Evolutionary conservation across 1,140 invertebrate species (phyloP).

Genomic region (Drosophila truncata): DNA sequence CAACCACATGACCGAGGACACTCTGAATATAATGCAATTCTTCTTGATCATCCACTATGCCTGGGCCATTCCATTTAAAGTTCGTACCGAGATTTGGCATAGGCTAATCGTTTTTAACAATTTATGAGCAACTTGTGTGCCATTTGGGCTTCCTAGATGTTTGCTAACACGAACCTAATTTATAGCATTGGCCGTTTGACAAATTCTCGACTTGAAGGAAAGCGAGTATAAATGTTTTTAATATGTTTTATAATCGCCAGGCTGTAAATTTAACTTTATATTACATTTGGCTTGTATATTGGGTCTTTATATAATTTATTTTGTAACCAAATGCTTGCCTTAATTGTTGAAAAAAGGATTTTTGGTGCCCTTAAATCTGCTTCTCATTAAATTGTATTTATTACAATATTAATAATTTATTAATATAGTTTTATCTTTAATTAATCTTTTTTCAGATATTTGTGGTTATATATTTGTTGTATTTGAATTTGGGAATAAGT

Average conservation of each 20-base stretch:
- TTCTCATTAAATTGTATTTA: not conserved
- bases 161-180: slow-evolving; percentile 51
- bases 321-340: slow-evolving; percentile 32
- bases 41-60: slow-evolving; percentile 94
- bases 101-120: slow-evolving; percentile 39
- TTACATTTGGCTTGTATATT: slow-evolving; percentile 42
- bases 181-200: slow-evolving; percentile 48
- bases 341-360: too few relatives aligned
- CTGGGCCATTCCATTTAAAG: slow-evolving; percentile 95
- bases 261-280: slow-evolving; percentile 69
- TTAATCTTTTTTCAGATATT: slow-evolving; percentile 87
- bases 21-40: slow-evolving; percentile 93
- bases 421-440: too few relatives aligned
- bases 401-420: not conserved
- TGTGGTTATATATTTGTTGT: slow-evolving; percentile 90
- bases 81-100: slow-evolving; percentile 75
- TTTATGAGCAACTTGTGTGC: slow-evolving; percentile 78
- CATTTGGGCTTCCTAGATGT: slow-evolving; percentile 51
- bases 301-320: slow-evolving; percentile 1
- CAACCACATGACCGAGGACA: slow-evolving; percentile 94
- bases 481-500: slow-evolving; percentile 91
- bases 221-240: slow-evolving; percentile 45
- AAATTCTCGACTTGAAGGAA: slow-evolving; percentile 28
- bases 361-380: too few relatives aligned
- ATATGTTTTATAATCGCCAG: slow-evolving; percentile 46